phyloP scores from a whole-genome alignment of 2,113 vertebrate genomes.

The Chionodraco myersi region DNA sequence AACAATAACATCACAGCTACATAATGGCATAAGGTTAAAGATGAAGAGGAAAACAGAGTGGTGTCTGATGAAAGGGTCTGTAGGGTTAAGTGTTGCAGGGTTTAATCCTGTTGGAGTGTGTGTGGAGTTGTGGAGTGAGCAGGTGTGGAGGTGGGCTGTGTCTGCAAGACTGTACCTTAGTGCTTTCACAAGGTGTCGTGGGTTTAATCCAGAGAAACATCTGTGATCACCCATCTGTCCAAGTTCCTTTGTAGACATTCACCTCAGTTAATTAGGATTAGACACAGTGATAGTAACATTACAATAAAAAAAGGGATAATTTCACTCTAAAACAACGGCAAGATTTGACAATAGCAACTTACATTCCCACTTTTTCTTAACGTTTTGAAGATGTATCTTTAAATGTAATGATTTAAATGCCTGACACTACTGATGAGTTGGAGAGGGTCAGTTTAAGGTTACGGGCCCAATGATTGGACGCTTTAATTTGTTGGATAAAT shows the following conservation, averaged over 20 bases:
- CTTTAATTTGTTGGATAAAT: background rate
- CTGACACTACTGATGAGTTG: background rate
- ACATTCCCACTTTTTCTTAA: background rate
- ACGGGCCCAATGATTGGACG: conserved; percentile 5
- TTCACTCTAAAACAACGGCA: background rate
- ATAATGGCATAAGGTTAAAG: conserved; percentile 15
- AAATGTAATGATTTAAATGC: background rate
- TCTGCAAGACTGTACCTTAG: conserved; percentile 19
- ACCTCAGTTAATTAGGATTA: conserved; percentile 1
- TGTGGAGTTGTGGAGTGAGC: conserved; percentile 7
- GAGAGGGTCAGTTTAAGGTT: conserved; percentile 2
- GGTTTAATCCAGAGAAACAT: conserved; percentile 60
- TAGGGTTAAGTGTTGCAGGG: conserved; percentile 15
- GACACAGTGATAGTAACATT: background rate
- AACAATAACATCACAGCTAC: conserved; percentile 32
- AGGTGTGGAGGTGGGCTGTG: conserved; percentile 55
- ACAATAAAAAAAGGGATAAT: background rate
- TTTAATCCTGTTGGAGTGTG: conserved; percentile 5
- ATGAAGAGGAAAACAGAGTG: conserved; percentile 27
- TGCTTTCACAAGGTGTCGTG: conserved; percentile 35
- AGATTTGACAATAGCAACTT: background rate
- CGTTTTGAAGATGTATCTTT: background rate
- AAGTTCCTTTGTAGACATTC: background rate
- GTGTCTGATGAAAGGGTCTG: conserved; percentile 29
- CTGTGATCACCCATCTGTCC: conserved; percentile 43